phyloP scores from a whole-genome alignment of 2,113 vertebrate genomes.

The Lampris incognitus region DNA sequence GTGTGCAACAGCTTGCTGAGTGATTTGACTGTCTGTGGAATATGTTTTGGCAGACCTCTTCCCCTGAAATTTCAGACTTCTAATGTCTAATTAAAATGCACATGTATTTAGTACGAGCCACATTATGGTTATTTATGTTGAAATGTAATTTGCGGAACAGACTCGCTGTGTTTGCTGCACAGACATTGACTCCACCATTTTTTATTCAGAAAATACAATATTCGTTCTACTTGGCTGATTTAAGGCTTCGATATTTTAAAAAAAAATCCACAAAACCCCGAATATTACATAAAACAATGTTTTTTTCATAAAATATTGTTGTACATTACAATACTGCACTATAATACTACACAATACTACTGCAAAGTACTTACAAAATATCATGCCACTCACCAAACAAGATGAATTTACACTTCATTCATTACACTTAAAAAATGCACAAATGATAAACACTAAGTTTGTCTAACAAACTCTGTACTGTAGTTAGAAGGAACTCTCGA shows the following conservation, averaged over 20 bases:
- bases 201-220: no score
- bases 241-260: no score
- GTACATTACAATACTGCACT: slow-evolving; percentile 21
- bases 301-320: not conserved
- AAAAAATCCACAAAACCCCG: not conserved
- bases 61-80: no score
- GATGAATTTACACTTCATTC: not conserved
- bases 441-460: slow-evolving; percentile 37
- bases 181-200: no score
- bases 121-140: no score
- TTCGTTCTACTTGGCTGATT: no score
- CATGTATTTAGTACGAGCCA: no score
- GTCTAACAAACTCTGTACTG: not conserved
- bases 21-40: not conserved
- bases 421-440: slow-evolving; percentile 38
- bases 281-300: no score
- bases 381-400: not conserved
- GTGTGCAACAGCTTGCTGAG: not conserved
- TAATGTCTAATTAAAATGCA: no score
- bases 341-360: not conserved
- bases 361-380: slow-evolving; percentile 33
- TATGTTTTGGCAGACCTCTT: not conserved
- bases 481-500: slow-evolving; percentile 72
- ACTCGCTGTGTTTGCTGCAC: no score
- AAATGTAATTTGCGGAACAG: no score